phyloP scores from a whole-genome alignment of 2,797 vertebrate species.

The Todus mexicanus region DNA sequence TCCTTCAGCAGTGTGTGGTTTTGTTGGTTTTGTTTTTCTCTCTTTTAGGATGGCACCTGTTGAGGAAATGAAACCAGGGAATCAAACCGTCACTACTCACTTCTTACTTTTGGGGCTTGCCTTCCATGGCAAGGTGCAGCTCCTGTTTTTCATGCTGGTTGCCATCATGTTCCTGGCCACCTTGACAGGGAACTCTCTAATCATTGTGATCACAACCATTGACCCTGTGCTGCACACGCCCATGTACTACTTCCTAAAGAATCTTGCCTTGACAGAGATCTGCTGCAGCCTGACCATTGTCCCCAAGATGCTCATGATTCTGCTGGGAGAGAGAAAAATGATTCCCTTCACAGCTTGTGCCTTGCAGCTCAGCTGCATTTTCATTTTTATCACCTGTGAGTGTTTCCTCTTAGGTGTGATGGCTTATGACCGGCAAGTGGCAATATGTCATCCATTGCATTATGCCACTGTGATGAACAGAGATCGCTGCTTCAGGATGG shows the following conservation, averaged over 20 bases:
- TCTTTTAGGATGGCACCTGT: not conserved
- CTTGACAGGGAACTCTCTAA: slow-evolving; percentile 44
- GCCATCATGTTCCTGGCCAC: not conserved
- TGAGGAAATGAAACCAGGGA: not conserved
- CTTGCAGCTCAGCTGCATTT: not conserved
- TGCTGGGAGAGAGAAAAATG: not conserved
- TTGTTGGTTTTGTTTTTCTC: not conserved
- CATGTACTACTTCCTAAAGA: slow-evolving; percentile 44
- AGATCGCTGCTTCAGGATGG: not conserved
- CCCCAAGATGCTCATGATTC: not conserved
- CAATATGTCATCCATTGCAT: not conserved
- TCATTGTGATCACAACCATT: not conserved
- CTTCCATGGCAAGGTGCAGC: not conserved
- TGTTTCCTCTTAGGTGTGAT: not conserved
- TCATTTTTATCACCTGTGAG: not conserved
- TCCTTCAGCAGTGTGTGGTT: not conserved
- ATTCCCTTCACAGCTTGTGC: not conserved
- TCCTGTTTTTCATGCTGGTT: slow-evolving; percentile 15
- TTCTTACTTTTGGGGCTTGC: slow-evolving; percentile 31
- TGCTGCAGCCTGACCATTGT: not conserved
- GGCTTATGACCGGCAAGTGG: not conserved
- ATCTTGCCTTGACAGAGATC: slow-evolving; percentile 1
- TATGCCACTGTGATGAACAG: not conserved
- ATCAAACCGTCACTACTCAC: slow-evolving; percentile 1
- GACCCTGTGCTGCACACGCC: slow-evolving; percentile 10